A percentile compares a stretch with the other conserved stretches of the same genome.
phyloP scores from a whole-genome alignment of 2,888 invertebrate genomes.

The Bruchidius siliquastri region DNA sequence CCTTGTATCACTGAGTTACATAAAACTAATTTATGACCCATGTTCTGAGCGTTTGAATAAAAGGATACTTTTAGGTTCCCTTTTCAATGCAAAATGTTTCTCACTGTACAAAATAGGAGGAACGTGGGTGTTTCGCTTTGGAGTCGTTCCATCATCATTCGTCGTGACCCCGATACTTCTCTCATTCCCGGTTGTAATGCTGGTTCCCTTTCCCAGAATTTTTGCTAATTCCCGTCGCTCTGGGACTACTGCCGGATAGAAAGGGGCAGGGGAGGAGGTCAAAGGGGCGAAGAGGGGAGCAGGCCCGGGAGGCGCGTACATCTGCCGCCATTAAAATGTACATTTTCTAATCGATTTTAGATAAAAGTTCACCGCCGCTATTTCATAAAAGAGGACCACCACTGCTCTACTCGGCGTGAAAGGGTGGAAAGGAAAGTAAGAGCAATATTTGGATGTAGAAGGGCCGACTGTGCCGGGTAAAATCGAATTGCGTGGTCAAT shows the following conservation, averaged over 20 bases:
- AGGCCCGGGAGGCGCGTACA: constrained; percentile 13
- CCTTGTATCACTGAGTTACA: too few relatives aligned
- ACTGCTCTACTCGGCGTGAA: constrained; percentile 17
- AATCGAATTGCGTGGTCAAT: too few relatives aligned
- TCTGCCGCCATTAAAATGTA: constrained; percentile 31
- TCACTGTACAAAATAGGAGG: background rate
- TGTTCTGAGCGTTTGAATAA: too few relatives aligned
- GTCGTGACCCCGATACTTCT: background rate
- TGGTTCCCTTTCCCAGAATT: background rate
- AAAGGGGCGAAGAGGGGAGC: constrained; percentile 5
- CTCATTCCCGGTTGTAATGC: background rate
- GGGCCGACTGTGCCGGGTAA: background rate
- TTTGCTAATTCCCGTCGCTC: background rate
- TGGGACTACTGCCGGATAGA: background rate
- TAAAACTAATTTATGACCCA: too few relatives aligned
- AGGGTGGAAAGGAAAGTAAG: background rate
- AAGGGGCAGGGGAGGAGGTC: constrained; percentile 8
- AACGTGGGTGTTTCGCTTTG: background rate
- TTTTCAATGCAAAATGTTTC: too few relatives aligned
- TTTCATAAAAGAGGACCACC: constrained; percentile 26
- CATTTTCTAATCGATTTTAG: constrained; percentile 34
- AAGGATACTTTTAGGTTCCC: too few relatives aligned
- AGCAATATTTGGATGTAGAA: background rate
- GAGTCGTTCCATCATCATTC: background rate
- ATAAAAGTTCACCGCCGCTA: constrained; percentile 29